phyloP scores from a whole-genome alignment of 1,140 invertebrate species.

The Helicoverpa zea region DNA sequence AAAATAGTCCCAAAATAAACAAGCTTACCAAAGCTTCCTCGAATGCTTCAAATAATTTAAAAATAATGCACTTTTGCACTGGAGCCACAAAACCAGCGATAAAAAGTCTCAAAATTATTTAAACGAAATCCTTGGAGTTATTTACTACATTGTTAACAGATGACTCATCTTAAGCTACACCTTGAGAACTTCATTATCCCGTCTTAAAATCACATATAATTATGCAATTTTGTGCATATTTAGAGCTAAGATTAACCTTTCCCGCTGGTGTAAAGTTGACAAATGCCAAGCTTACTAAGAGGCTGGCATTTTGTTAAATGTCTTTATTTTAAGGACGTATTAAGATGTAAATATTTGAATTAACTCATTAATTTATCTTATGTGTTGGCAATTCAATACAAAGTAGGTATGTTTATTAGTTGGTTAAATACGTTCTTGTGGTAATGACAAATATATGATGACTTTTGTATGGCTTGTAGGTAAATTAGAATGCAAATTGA shows the following conservation, averaged over 20 bases:
- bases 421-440: background rate
- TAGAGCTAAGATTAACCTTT: constrained; percentile 19
- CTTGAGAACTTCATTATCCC: background rate
- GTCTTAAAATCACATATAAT: background rate
- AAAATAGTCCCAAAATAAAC: no score
- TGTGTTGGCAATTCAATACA: constrained; percentile 11
- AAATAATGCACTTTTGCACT: no score
- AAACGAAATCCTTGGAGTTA: background rate
- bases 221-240: background rate
- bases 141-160: background rate
- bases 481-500: no score
- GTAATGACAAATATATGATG: background rate
- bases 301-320: constrained; percentile 38
- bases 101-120: background rate
- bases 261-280: background rate
- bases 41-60: no score
- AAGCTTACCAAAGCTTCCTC: no score
- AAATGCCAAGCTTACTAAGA: constrained; percentile 24
- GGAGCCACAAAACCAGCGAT: no score
- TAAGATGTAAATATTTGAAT: constrained; percentile 19
- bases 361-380: constrained; percentile 12
- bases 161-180: background rate
- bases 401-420: background rate
- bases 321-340: constrained; percentile 6
- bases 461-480: no score